phyloP scores from a whole-genome alignment of 2,888 invertebrate genomes.

The Spodoptera picta region DNA sequence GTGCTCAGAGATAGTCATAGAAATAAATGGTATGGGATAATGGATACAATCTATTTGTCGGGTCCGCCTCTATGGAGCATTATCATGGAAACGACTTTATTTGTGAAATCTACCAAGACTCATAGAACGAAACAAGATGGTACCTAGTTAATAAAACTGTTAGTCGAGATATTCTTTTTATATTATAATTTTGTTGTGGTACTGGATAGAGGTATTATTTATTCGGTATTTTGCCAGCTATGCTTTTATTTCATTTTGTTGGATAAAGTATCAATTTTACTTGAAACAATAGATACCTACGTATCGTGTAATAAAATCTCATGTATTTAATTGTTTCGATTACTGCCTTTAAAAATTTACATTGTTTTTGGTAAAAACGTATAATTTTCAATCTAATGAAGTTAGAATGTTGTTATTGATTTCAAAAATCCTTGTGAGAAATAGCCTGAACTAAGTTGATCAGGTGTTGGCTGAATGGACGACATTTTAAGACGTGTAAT shows the following conservation, averaged over 20 bases:
- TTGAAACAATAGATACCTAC: too few relatives aligned
- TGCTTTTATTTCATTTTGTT: not conserved
- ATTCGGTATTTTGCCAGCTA: slow-evolving; percentile 2
- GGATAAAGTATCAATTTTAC: too few relatives aligned
- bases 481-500: slow-evolving; percentile 38
- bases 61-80: slow-evolving; percentile 56
- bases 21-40: slow-evolving; percentile 60
- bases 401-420: slow-evolving; percentile 12
- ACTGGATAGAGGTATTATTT: slow-evolving; percentile 17
- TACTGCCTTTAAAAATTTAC: too few relatives aligned
- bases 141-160: slow-evolving; percentile 29
- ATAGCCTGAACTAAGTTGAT: slow-evolving; percentile 29
- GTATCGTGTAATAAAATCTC: too few relatives aligned
- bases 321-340: too few relatives aligned
- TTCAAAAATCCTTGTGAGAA: slow-evolving; percentile 13
- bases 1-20: slow-evolving; percentile 58
- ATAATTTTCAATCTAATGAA: too few relatives aligned
- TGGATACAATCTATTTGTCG: slow-evolving; percentile 62
- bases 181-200: slow-evolving; percentile 18
- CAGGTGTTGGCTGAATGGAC: slow-evolving; percentile 42
- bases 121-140: slow-evolving; percentile 31
- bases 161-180: slow-evolving; percentile 22
- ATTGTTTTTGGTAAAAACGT: too few relatives aligned
- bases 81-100: slow-evolving; percentile 65
- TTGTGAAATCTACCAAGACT: slow-evolving; percentile 59